These are phyloP conservation scores for Ptychoptera albimana DNA, from an alignment of 2,888 invertebrate genomes.

Conservation along the genomic window DNA sequence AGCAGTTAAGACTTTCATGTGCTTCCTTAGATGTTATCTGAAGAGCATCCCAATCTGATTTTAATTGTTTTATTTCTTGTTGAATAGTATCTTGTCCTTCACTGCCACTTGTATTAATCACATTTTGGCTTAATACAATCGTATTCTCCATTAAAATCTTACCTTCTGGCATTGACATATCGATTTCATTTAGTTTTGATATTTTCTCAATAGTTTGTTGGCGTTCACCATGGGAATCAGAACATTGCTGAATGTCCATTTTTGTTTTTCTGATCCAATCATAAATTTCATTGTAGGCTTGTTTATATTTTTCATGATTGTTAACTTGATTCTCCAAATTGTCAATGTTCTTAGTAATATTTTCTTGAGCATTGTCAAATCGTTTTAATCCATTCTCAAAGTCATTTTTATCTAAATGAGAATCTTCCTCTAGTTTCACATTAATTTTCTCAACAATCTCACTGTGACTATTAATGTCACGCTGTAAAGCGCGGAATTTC, in stretches of 20 bases:
- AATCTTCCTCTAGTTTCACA: conserved; percentile 52
- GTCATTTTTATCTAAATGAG: conserved; percentile 45
- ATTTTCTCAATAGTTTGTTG: conserved; percentile 60
- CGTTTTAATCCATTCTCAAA: conserved; percentile 54
- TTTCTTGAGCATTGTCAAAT: conserved; percentile 51
- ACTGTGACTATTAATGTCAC: conserved; percentile 65
- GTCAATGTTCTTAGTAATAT: conserved; percentile 49
- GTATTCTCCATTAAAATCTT: conserved; percentile 57
- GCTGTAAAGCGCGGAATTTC: conserved; percentile 66
- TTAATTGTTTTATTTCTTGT: conserved; percentile 66
- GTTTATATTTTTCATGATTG: conserved; percentile 76
- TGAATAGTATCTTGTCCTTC: conserved; percentile 71
- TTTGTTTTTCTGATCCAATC: conserved; percentile 74
- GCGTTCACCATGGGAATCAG: conserved; percentile 78
- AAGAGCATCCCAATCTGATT: conserved; percentile 67
- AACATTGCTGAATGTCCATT: conserved; percentile 68
- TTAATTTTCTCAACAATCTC: conserved; percentile 66
- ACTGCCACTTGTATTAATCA: conserved; percentile 58
- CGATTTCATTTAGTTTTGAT: conserved; percentile 53
- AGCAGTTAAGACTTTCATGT: conserved; percentile 55
- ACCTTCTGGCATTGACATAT: conserved; percentile 50
- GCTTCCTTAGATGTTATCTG: conserved; percentile 62
- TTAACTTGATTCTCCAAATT: conserved; percentile 68
- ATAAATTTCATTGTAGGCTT: conserved; percentile 61
- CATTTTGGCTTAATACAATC: conserved; percentile 54